Evolutionary conservation across 2,113 vertebrate genomes (phyloP), one percentile per base, ranked within the genome.

Genomic region (Rissa tridactyla): DNA sequence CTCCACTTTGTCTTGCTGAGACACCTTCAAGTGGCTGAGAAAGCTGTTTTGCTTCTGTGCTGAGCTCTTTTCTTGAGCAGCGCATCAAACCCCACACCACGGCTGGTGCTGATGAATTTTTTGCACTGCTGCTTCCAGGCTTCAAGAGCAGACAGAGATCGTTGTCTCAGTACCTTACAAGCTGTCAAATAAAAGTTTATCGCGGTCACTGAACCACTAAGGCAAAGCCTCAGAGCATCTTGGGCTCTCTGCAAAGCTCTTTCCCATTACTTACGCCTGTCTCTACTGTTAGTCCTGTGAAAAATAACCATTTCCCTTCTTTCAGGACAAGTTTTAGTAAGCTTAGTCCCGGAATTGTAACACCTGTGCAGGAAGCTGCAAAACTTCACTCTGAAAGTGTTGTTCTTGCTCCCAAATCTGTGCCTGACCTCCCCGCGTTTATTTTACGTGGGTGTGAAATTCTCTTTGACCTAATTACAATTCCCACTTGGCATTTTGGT

Each of bases 401-500:
- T 10, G 1, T 29, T 92, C 92, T 69, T 34, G 30, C 70, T 93
- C 89, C 79, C 78, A 80, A 29, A 88, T 93, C 76, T 76, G 54
- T 25, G 92, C 20, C 11, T 73, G 52, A 94, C 89, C 92, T 90
- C 73, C 82, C 83, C 66, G 4, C 68, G 13, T 30, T 51, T 54
- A n/a, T 38, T 55, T 65, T 12, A 60, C 0, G 2, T 34, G 73
- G 17, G 15, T 70, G 51, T 81, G 61, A 94, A 91, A 61, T 60
- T 80, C 86, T 83, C 71, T 94, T 75, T 71, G 86, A 90, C 97
- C 97, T 75, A 80, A 75, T 96, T 97, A 75, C 58, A 79, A 86
- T 25, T 66, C 88, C 96, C 96, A 87, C n/a, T 55, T 3, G 89
- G 36, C 32, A 8, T 76, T 90, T 52, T 40, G 13, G 58, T 0